phyloP scores from a whole-genome alignment of 2,888 invertebrate genomes.

The Vesta saturnalis region DNA sequence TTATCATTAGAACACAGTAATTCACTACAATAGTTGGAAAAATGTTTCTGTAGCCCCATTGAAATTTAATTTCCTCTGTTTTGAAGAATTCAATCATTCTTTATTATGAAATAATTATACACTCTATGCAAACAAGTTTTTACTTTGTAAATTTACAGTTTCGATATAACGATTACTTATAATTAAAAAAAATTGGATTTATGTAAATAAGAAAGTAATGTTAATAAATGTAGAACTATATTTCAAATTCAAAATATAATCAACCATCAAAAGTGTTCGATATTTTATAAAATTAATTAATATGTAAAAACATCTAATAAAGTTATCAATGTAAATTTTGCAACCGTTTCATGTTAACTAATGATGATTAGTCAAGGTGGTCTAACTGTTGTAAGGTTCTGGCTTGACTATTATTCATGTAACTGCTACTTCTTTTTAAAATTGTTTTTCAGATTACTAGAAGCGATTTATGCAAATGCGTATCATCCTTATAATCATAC shows the following conservation, averaged over 20 bases:
- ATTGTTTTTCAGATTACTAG: slow-evolving; percentile 9
- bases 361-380: slow-evolving; percentile 8
- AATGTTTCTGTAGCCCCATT: too few relatives aligned
- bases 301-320: neutral
- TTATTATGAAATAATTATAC: too few relatives aligned
- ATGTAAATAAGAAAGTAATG: neutral
- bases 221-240: neutral
- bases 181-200: too few relatives aligned
- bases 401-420: slow-evolving; percentile 6
- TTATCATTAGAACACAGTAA: too few relatives aligned
- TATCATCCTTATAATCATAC: neutral
- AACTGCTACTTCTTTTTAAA: slow-evolving; percentile 8
- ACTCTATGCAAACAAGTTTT: too few relatives aligned
- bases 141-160: too few relatives aligned
- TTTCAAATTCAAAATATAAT: neutral
- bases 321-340: slow-evolving; percentile 3
- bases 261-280: neutral
- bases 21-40: too few relatives aligned
- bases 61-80: too few relatives aligned
- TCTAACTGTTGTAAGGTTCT: neutral
- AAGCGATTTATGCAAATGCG: slow-evolving; percentile 2
- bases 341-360: neutral
- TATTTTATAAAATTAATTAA: neutral
- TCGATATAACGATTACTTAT: too few relatives aligned
- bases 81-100: too few relatives aligned